Evolutionary conservation across 2,888 invertebrate genomes (phyloP), one percentile per base, ranked within the genome.

Genomic region (Strigamia transsilvanica): DNA sequence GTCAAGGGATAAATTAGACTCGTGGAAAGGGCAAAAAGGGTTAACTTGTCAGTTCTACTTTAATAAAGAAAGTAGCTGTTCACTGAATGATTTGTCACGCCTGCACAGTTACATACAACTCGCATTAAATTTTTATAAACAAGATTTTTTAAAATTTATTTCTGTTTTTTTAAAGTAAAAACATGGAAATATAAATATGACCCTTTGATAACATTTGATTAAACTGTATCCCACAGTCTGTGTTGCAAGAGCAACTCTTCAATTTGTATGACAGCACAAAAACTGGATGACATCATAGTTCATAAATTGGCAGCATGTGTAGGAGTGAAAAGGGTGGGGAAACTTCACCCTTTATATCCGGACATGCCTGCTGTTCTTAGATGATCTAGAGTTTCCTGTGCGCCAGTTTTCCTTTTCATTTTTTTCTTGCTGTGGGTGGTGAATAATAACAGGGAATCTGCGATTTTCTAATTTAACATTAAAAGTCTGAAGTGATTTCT

Each of bases 281-380:
- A 66, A 66, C 12, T 5, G 18, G 73, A 32, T 73, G 73, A 73
- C 73, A 32, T 73, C 73, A 73, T 73, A 73, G 3, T 32, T 73
- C 32, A 73, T 73, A 73, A 73, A 73, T 73, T 73, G 73, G 32
- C 73, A 27, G 73, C 73, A 73, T 73, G 73, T 73, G 73, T 73
- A 32, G 73, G 73, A 73, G 73, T 23, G 73, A 32, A 73, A 73
- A 32, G 73, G 73, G 73, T 73, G 73, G 73, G 32, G 73, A 32
- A 73, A 73, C 23, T 56, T 56, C 56, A 73, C 23, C 32, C 73
- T 73, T 73, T 32, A 73, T 73, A 73, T 73, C 73, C 73, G 73
- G 73, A 73, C 73, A 73, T 73, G 73, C 73, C 73, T 73, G 73
- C 23, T 32, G 73, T 73, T 73, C 32, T 73, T 73, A 27, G 27